phyloP scores from a whole-genome alignment of 2,888 invertebrate genomes.

The Pyralis farinalis region DNA sequence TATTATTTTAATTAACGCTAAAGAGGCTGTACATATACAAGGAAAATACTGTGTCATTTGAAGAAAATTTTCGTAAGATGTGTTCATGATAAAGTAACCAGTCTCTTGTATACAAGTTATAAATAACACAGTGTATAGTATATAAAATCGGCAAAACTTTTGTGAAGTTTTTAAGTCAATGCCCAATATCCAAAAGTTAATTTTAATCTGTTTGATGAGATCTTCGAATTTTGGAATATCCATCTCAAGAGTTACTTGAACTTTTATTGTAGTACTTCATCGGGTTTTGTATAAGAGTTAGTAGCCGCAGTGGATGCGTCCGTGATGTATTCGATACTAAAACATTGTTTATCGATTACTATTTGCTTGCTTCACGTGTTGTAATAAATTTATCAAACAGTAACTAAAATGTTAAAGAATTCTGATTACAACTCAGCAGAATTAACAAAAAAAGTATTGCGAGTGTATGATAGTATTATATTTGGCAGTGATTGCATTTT shows the following conservation, averaged over 20 bases:
- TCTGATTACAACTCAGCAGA: too few species aligned
- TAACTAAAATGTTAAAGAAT: too few species aligned
- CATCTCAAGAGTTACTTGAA: slow-evolving; percentile 3
- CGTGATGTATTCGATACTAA: not conserved
- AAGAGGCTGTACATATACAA: slow-evolving; percentile 5
- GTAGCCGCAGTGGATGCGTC: too few species aligned
- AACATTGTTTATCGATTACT: too few species aligned
- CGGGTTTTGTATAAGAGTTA: not conserved
- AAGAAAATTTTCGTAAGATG: slow-evolving; percentile 6
- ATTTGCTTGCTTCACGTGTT: too few species aligned
- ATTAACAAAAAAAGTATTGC: too few species aligned
- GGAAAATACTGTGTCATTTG: slow-evolving; percentile 7
- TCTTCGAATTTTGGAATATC: slow-evolving; percentile 8
- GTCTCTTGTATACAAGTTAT: slow-evolving; percentile 6
- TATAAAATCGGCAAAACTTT: slow-evolving; percentile 6
- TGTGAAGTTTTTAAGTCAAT: not conserved
- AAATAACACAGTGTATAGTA: not conserved
- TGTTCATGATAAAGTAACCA: slow-evolving; percentile 1
- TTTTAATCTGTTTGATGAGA: slow-evolving; percentile 7
- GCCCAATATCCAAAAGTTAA: slow-evolving; percentile 9
- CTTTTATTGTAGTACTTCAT: not conserved
- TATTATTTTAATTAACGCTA: slow-evolving; percentile 3
- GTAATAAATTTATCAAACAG: too few species aligned
- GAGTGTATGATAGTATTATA: too few species aligned
- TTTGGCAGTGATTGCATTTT: too few species aligned